Evolutionary conservation across 2,797 vertebrate genomes (phyloP).

Genomic region (Halcyon smyrnensis): DNA sequence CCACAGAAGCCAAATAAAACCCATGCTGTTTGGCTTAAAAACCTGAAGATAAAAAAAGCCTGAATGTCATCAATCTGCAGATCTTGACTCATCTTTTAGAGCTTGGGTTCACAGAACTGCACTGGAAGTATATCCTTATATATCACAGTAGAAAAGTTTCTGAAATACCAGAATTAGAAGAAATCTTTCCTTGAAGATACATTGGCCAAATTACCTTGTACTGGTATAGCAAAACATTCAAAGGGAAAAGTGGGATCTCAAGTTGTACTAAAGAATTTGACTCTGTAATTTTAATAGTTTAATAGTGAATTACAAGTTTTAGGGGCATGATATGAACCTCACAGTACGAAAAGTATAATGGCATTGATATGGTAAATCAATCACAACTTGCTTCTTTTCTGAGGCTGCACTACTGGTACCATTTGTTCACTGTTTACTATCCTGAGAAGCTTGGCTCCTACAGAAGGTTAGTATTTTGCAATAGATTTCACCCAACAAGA

Average conservation of each 20-base stretch:
- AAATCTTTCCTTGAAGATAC: background rate
- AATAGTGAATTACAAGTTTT: background rate
- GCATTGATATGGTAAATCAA: background rate
- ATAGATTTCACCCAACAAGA: conserved; percentile 7
- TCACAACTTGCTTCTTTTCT: background rate
- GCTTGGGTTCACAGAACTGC: background rate
- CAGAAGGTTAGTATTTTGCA: conserved; percentile 7
- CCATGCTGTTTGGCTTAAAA: background rate
- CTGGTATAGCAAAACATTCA: background rate
- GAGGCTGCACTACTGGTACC: background rate
- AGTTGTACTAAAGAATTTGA: background rate
- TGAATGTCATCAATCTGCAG: background rate
- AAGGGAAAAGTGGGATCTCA: background rate
- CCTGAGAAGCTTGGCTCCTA: background rate
- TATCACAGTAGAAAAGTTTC: background rate
- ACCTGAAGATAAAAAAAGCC: background rate
- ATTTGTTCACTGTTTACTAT: background rate
- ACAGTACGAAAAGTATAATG: background rate
- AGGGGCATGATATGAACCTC: background rate
- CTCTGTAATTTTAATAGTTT: background rate
- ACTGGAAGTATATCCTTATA: background rate
- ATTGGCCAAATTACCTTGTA: background rate
- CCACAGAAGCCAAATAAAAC: background rate
- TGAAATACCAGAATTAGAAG: background rate
- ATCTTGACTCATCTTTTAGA: background rate